Evolutionary conservation across 2,113 vertebrate genomes (phyloP).

Genomic region (Chelonoidis abingdonii): DNA sequence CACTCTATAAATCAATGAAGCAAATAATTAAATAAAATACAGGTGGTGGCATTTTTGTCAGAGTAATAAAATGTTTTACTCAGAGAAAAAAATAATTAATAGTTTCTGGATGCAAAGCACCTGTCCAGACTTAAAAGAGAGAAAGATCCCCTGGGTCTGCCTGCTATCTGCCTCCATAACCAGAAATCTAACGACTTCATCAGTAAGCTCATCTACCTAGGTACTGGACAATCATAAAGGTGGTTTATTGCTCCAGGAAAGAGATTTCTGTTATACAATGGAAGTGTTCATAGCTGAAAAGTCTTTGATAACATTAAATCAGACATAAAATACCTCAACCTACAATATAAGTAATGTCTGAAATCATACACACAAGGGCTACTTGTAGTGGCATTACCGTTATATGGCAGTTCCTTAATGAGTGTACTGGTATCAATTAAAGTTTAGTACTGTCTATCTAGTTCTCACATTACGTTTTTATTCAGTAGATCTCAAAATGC

Average conservation of each 20-base stretch:
- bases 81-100: background rate
- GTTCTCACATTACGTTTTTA: background rate
- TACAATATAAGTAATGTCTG: background rate
- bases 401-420: background rate
- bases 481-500: background rate
- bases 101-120: background rate
- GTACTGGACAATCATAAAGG: background rate
- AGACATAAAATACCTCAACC: background rate
- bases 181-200: background rate
- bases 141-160: background rate
- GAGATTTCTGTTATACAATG: background rate
- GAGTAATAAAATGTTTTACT: background rate
- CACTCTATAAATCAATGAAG: background rate
- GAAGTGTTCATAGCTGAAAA: background rate
- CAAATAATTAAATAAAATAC: background rate
- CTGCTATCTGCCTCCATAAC: background rate
- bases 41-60: background rate
- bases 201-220: background rate
- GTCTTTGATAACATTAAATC: background rate
- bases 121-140: background rate
- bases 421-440: background rate
- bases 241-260: background rate
- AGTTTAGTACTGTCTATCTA: background rate
- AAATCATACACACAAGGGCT: background rate
- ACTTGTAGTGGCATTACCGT: background rate